Conservation (phyloP, 2,888 invertebrate genomes). For the Desoria tigrina region DNA sequence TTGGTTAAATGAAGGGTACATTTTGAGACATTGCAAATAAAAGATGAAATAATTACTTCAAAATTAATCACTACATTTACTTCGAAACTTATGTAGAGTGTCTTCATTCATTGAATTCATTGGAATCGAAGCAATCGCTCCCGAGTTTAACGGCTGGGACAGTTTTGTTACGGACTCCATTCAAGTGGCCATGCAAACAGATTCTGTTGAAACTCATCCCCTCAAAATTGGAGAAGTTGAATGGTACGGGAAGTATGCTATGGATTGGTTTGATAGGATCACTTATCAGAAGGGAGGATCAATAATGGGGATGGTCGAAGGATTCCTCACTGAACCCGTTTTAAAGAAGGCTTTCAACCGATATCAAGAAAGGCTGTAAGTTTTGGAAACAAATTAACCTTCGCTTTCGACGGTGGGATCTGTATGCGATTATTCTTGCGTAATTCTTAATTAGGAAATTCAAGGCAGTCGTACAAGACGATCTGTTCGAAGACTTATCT, state of each 20-base stretch:
- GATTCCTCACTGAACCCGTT: conserved; percentile 26
- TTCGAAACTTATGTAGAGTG: not conserved
- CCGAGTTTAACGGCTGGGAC: conserved; percentile 31
- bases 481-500: conserved; percentile 24
- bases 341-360: conserved; percentile 19
- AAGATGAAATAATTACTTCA: not conserved
- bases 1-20: conserved; percentile 32
- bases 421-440: no score
- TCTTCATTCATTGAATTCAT: conserved; percentile 26
- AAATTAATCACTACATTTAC: not conserved
- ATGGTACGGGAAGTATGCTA: conserved; percentile 26
- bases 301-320: conserved; percentile 30
- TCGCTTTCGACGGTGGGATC: not conserved
- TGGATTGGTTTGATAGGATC: conserved; percentile 37
- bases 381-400: not conserved
- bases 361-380: conserved; percentile 22
- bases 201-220: conserved; percentile 24
- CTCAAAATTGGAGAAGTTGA: conserved; percentile 33
- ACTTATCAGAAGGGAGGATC: conserved; percentile 34
- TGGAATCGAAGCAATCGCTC: conserved; percentile 29
- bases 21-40: not conserved
- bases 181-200: conserved; percentile 22
- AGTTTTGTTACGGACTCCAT: conserved; percentile 24
- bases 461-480: conserved; percentile 26
- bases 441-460: conserved; percentile 8